These are phyloP conservation scores for Hyposoter dolosus DNA, from an alignment of 2,888 invertebrate genomes.

Conservation along the genomic window DNA sequence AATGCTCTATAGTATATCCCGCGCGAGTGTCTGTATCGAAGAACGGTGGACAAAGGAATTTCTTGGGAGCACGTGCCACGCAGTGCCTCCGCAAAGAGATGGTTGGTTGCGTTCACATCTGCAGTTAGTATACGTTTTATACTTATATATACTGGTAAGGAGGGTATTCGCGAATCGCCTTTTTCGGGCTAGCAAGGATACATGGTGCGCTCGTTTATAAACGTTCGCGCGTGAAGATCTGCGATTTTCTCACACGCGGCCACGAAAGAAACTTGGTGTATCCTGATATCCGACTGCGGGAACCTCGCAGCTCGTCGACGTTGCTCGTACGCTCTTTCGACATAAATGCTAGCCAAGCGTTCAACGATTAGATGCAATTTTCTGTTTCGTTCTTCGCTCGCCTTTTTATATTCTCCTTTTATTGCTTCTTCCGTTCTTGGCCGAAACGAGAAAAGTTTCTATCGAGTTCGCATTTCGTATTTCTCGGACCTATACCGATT, in stretches of 20 bases:
- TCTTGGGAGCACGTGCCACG: slow-evolving; percentile 64
- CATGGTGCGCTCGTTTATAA: slow-evolving; percentile 58
- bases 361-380: slow-evolving; percentile 62
- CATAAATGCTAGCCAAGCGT: slow-evolving; percentile 30
- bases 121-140: background rate
- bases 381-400: slow-evolving; percentile 14
- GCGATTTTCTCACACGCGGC: slow-evolving; percentile 65
- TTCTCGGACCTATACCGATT: slow-evolving; percentile 36
- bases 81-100: slow-evolving; percentile 40
- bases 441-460: slow-evolving; percentile 42
- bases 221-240: slow-evolving; percentile 51
- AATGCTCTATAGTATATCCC: background rate
- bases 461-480: slow-evolving; percentile 44
- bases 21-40: slow-evolving; percentile 5
- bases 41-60: slow-evolving; percentile 62
- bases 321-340: slow-evolving; percentile 72
- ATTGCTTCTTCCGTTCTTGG: slow-evolving; percentile 37
- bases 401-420: slow-evolving; percentile 20
- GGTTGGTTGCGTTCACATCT: slow-evolving; percentile 52
- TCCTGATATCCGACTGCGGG: slow-evolving; percentile 32
- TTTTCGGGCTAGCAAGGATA: slow-evolving; percentile 65
- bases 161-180: slow-evolving; percentile 62
- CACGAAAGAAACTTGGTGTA: slow-evolving; percentile 24
- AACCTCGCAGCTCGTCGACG: slow-evolving; percentile 64
- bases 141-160: slow-evolving; percentile 1